These are phyloP conservation scores for Gymnarchus niloticus DNA, from an alignment of 2,113 vertebrate genomes.

Conservation along the genomic window DNA sequence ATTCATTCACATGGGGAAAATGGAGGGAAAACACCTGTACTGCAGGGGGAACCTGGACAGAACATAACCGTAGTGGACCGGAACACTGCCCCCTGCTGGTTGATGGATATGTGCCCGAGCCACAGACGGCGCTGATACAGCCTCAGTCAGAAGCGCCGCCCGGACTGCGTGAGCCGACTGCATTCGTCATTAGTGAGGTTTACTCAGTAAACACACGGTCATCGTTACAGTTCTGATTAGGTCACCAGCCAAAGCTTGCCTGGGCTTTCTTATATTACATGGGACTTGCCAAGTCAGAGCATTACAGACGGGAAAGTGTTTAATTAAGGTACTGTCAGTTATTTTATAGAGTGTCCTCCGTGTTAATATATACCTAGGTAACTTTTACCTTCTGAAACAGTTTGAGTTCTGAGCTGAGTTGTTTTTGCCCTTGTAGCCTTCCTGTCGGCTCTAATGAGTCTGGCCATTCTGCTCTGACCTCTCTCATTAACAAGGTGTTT, in stretches of 20 bases:
- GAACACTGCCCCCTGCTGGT: slow-evolving; percentile 48
- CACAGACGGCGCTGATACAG: slow-evolving; percentile 37
- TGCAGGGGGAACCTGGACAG: slow-evolving; percentile 2
- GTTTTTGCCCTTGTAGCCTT: no score
- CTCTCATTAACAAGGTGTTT: no score
- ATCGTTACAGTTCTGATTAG: slow-evolving; percentile 72
- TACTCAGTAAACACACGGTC: slow-evolving; percentile 68
- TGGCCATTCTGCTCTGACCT: no score
- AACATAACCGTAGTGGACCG: slow-evolving; percentile 34
- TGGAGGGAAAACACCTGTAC: background rate
- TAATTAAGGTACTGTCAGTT: slow-evolving; percentile 57
- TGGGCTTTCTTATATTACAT: slow-evolving; percentile 43
- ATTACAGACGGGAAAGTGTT: slow-evolving; percentile 41
- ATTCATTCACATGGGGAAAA: slow-evolving; percentile 2
- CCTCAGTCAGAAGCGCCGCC: slow-evolving; percentile 48
- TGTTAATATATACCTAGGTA: slow-evolving; percentile 42
- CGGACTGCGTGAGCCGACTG: slow-evolving; percentile 53
- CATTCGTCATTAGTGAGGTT: slow-evolving; percentile 65
- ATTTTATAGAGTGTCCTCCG: slow-evolving; percentile 44
- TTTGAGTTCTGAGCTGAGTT: no score
- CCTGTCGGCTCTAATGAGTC: no score
- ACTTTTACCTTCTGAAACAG: no score
- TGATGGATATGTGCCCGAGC: slow-evolving; percentile 52
- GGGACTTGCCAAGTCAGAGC: slow-evolving; percentile 52
- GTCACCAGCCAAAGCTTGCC: slow-evolving; percentile 52